Evolutionary conservation across 1,140 invertebrate genomes (phyloP).

Genomic region (Octopus sinensis): DNA sequence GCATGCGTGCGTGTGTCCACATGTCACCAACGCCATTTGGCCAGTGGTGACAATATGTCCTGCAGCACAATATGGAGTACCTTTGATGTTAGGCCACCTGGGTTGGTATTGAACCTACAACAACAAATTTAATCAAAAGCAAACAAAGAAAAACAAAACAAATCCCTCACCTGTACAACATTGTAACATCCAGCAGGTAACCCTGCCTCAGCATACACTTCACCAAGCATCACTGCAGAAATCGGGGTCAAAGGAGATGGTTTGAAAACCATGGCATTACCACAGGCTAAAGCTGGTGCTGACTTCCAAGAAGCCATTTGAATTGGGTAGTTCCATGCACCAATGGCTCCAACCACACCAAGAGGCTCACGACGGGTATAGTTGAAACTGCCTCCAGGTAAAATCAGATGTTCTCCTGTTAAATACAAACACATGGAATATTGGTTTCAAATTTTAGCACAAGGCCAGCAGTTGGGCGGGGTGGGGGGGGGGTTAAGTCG

Average conservation of each 20-base stretch:
- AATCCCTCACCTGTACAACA: conserved; percentile 60
- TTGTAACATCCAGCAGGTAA: conserved; percentile 62
- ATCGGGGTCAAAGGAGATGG: conserved; percentile 62
- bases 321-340: conserved; percentile 66
- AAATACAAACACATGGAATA: too few relatives aligned
- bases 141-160: too few relatives aligned
- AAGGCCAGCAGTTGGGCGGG: too few relatives aligned
- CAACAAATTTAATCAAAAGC: too few relatives aligned
- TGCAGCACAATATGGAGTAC: too few relatives aligned
- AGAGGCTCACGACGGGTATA: conserved; percentile 61
- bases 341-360: conserved; percentile 62
- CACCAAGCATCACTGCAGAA: conserved; percentile 61
- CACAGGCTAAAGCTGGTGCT: conserved; percentile 62
- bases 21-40: too few relatives aligned
- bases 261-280: conserved; percentile 63
- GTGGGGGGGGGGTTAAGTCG: too few relatives aligned
- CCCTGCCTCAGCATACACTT: conserved; percentile 61
- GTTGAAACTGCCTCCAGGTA: conserved; percentile 55
- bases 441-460: too few relatives aligned
- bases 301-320: conserved; percentile 62
- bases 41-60: too few relatives aligned
- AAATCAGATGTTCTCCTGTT: conserved; percentile 49
- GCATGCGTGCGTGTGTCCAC: too few relatives aligned
- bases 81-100: too few relatives aligned
- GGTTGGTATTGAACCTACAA: too few relatives aligned